Conservation (phyloP, 2,113 vertebrate genomes). For the Manacus vitellinus region DNA sequence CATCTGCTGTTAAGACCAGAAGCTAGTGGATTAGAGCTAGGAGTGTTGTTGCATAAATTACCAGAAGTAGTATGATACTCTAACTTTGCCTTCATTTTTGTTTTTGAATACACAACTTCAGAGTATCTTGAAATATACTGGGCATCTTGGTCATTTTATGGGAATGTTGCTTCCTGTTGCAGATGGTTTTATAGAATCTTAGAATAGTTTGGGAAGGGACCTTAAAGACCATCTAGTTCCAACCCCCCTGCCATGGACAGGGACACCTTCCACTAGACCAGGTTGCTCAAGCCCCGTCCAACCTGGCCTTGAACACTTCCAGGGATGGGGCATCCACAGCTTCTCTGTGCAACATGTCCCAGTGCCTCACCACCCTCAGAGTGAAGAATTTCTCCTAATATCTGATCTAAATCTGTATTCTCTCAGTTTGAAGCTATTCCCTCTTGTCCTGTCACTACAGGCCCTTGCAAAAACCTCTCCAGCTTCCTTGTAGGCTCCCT, state of each 20-base stretch:
- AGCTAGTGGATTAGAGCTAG: background rate
- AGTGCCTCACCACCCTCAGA: background rate
- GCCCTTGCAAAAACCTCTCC: background rate
- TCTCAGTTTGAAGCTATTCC: background rate
- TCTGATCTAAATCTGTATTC: background rate
- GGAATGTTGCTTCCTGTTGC: background rate
- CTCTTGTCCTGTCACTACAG: background rate
- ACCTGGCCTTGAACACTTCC: background rate
- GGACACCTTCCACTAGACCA: background rate
- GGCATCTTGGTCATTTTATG: background rate
- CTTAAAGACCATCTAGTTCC: background rate
- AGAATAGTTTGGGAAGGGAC: background rate
- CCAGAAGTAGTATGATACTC: background rate
- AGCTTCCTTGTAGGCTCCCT: background rate
- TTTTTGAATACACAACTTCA: background rate
- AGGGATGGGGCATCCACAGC: background rate
- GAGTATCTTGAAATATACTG: background rate
- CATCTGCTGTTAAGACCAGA: background rate
- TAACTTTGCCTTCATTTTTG: background rate
- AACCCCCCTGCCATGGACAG: background rate
- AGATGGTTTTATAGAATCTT: background rate
- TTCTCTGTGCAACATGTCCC: background rate
- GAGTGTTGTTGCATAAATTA: background rate
- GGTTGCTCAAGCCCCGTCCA: background rate
- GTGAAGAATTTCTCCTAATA: background rate